A percentile compares a stretch with the other conserved stretches of the same genome.
These are phyloP conservation scores for Choreutis nemorana DNA, from an alignment of 2,888 invertebrate species.

Conservation along the genomic window DNA sequence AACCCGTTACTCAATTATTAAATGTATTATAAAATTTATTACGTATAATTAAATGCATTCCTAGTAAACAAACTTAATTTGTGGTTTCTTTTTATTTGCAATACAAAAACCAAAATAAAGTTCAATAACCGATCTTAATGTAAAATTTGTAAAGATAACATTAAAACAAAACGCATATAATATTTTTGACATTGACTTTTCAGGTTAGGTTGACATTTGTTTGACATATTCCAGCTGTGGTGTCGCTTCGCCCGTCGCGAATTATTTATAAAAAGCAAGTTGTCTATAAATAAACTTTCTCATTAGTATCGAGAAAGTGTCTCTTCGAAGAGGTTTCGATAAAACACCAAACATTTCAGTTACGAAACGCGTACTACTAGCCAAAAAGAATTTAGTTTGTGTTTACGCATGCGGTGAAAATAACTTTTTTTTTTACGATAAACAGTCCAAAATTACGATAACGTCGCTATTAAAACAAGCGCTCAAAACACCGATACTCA, in stretches of 20 bases:
- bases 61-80: too few species aligned
- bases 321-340: conserved; percentile 31
- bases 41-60: too few species aligned
- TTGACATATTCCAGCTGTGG: conserved; percentile 4
- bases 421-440: not conserved
- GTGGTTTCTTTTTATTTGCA: too few species aligned
- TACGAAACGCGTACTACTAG: conserved; percentile 21
- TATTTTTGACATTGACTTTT: not conserved
- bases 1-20: too few species aligned
- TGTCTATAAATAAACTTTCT: conserved; percentile 48
- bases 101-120: too few species aligned
- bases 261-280: conserved; percentile 54
- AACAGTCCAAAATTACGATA: not conserved
- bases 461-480: too few species aligned
- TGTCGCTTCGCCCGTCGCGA: conserved; percentile 13
- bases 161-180: too few species aligned
- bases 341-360: conserved; percentile 35
- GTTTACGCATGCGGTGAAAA: not conserved
- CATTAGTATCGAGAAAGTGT: conserved; percentile 43
- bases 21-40: too few species aligned
- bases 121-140: too few species aligned
- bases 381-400: conserved; percentile 6
- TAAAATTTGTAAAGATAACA: too few species aligned
- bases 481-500: too few species aligned
- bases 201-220: not conserved